Percentiles rank a stretch among this genome's conserved stretches.
phyloP scores from a whole-genome alignment of 2,113 vertebrate genomes.

The Aegotheles bennettii region DNA sequence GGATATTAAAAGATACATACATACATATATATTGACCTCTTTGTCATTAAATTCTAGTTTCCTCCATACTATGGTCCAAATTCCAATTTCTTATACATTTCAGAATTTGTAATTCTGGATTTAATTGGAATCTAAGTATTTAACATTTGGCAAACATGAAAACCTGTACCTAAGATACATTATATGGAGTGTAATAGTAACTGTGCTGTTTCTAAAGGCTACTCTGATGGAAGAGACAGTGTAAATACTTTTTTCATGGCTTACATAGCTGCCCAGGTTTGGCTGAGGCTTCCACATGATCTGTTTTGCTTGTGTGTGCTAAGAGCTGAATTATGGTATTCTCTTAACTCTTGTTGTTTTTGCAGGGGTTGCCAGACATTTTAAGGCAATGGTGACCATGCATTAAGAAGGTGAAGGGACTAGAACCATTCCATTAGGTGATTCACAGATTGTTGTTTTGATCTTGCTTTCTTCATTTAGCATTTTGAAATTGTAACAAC shows the following conservation, averaged over 20 bases:
- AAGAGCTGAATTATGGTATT: neutral
- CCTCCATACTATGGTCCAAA: neutral
- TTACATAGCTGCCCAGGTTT: neutral
- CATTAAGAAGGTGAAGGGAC: neutral
- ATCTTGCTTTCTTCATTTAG: neutral
- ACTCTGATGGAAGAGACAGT: neutral
- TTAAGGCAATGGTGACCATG: neutral
- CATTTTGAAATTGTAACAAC: neutral
- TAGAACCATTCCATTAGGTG: neutral
- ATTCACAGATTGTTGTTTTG: neutral
- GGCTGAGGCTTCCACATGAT: neutral
- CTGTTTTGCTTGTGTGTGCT: neutral
- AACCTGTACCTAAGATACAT: fast-evolving
- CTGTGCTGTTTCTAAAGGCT: neutral
- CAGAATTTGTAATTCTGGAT: neutral
- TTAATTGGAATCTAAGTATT: neutral
- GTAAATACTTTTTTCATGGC: neutral
- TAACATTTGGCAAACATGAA: neutral
- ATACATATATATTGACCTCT: neutral
- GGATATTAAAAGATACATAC: neutral
- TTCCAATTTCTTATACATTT: neutral
- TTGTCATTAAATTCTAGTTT: neutral
- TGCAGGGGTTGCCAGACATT: neutral
- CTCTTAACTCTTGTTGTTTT: neutral
- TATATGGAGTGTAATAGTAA: neutral